Conservation (phyloP, 1,140 invertebrate species). For the Venustaconcha ellipsiformis region DNA sequence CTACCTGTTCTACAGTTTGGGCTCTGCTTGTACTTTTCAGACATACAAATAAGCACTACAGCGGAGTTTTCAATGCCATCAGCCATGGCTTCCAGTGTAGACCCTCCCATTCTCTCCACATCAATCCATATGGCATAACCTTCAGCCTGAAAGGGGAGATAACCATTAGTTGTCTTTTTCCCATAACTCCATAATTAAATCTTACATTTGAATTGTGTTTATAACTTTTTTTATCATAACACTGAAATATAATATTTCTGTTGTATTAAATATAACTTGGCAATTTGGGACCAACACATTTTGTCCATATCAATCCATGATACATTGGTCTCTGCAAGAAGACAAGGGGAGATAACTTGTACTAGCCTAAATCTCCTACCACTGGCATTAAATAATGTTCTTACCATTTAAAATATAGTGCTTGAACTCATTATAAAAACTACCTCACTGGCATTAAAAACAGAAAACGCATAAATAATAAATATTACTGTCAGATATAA, state of each 20-base stretch:
- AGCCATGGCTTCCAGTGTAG: constrained; percentile 64
- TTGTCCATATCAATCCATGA: neutral
- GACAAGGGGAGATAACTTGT: too few species aligned
- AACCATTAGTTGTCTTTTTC: neutral
- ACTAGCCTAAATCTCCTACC: too few species aligned
- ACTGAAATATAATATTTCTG: neutral
- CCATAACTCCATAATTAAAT: too few species aligned
- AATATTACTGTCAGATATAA: too few species aligned
- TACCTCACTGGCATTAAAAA: too few species aligned
- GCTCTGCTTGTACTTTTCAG: constrained; percentile 66
- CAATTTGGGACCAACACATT: neutral
- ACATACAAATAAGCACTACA: constrained; percentile 65
- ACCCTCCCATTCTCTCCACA: constrained; percentile 54
- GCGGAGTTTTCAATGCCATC: constrained; percentile 61
- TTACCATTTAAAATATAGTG: too few species aligned
- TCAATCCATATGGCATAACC: constrained; percentile 59
- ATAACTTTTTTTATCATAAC: neutral
- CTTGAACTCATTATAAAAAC: too few species aligned
- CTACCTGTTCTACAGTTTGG: constrained; percentile 65
- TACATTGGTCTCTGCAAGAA: too few species aligned
- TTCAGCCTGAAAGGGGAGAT: constrained; percentile 35
- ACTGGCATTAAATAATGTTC: too few species aligned
- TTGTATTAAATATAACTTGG: neutral
- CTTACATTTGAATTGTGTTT: neutral
- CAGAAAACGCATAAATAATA: too few species aligned